Conservation (phyloP, 2,113 vertebrate genomes). For the Erinaceus europaeus region DNA sequence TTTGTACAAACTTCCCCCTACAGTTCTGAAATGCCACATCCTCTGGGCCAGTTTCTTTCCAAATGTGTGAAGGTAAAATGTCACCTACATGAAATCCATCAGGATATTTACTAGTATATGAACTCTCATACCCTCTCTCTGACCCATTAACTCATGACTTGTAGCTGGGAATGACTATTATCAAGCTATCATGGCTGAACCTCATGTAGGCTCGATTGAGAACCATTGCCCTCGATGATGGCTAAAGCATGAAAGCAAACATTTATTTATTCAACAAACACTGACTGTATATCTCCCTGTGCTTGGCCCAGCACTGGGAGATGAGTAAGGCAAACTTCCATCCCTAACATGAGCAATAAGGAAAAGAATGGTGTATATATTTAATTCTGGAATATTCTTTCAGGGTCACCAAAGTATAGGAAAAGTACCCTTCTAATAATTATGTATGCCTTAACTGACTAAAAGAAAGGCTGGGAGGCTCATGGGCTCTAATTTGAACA, state of each 20-base stretch:
- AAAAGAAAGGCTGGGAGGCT: not conserved
- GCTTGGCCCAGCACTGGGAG: not conserved
- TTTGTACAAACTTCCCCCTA: not conserved
- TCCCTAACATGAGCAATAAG: not conserved
- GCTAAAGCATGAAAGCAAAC: not conserved
- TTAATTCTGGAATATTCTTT: constrained; percentile 11
- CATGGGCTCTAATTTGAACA: not conserved
- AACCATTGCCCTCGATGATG: not conserved
- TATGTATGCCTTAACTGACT: not conserved
- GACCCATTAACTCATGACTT: not conserved
- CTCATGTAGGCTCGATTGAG: not conserved
- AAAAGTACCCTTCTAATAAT: constrained; percentile 9
- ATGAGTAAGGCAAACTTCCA: not conserved
- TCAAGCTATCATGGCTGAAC: not conserved
- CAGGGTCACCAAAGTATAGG: constrained; percentile 1
- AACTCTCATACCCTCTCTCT: not conserved
- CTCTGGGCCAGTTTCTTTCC: not conserved
- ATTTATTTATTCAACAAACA: not conserved
- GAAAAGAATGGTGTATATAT: not conserved
- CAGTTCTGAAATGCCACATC: not conserved
- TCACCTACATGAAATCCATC: not conserved
- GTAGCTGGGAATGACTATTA: not conserved
- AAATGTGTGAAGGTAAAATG: not conserved
- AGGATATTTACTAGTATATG: not conserved
- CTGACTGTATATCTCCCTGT: not conserved